Base-by-base conservation (phyloP, 2,797 vertebrate species). In the Spondyliosoma cantharus region DNA sequence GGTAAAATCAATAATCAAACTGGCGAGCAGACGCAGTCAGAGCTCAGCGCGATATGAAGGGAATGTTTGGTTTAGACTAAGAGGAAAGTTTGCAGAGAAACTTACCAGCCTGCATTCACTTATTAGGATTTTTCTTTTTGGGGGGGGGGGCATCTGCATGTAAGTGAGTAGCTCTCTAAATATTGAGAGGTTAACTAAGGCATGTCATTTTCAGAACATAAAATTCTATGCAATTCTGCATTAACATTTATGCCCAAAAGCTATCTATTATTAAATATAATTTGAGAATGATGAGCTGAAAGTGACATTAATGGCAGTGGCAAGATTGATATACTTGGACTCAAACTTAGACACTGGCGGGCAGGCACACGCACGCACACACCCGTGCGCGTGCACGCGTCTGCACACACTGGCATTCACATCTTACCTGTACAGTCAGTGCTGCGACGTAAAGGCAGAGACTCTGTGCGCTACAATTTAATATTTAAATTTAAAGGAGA, bases 221-320 rank as follows among this genome's bases (percentile, higher is more conserved):
- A 94, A 94, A 94, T 92, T 92, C 89, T 77, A 91, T 86, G 93
- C 92, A 92, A 92, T 93, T 91, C 89, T 89, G 84, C 94, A 95
- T 96, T 95, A 96, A 95, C 94, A 95, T 95, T 95, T 93, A 94
- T 95, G 94, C 93, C 93, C 89, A 90, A 94, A 94, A 95, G 93
- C 92, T 87, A 96, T 96, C 92, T 91, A 95, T 96, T 95, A 96
- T 96, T 95, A 90, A 96, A 92, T 87, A 92, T 93, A 93, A 96
- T 96, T 93, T 94, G 91, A 93, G 93, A 92, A 93, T 95, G 95
- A 96, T 95, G 94, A 96, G 94, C 91, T 93, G 93, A 93, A 93
- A 95, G 94, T 95, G 95, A 96, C 95, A 96, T 94, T 96, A 96
- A 96, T 96, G 95, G 95, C 90, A 90, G 93, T 74, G 91, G 93